phyloP scores from a whole-genome alignment of 2,113 vertebrate genomes.

The Carassius carassius region DNA sequence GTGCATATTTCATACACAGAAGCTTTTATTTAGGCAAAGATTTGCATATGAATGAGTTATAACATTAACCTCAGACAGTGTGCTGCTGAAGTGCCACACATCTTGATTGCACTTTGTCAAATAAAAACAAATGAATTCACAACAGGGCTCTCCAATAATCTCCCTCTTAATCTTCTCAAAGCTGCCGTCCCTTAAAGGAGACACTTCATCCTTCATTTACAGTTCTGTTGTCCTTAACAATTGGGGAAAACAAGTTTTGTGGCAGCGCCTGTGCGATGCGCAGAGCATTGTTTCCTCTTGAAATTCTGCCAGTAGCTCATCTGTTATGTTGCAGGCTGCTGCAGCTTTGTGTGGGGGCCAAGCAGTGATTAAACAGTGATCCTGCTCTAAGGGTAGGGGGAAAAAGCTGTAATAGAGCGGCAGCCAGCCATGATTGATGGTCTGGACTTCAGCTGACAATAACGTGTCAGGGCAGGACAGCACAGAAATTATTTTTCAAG shows the following conservation, averaged over 20 bases:
- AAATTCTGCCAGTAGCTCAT: conserved; percentile 47
- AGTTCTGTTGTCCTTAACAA: conserved; percentile 26
- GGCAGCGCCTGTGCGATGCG: neutral
- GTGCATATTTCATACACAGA: conserved; percentile 15
- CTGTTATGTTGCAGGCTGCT: conserved; percentile 46
- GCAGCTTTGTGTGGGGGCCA: conserved; percentile 27
- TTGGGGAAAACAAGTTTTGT: conserved; percentile 24
- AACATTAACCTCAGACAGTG: conserved; percentile 15
- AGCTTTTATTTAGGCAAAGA: conserved; percentile 28
- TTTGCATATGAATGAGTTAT: conserved; percentile 41
- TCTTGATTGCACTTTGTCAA: conserved; percentile 35
- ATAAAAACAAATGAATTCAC: conserved; percentile 33
- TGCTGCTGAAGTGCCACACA: conserved; percentile 30
- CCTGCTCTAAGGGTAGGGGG: conserved; percentile 26
- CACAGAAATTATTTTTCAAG: conserved; percentile 41
- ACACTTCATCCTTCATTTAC: conserved; percentile 34
- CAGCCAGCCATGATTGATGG: conserved; percentile 51
- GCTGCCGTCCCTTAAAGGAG: conserved; percentile 1
- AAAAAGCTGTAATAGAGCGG: conserved; percentile 15
- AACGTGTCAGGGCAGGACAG: conserved; percentile 43
- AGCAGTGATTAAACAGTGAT: conserved; percentile 57
- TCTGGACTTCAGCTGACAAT: conserved; percentile 49
- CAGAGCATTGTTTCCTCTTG: conserved; percentile 29
- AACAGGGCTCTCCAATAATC: conserved; percentile 14
- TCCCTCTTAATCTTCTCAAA: conserved; percentile 26